Base-by-base conservation (phyloP, 2,888 invertebrate species). In the Linhomoeus sp. region DNA sequence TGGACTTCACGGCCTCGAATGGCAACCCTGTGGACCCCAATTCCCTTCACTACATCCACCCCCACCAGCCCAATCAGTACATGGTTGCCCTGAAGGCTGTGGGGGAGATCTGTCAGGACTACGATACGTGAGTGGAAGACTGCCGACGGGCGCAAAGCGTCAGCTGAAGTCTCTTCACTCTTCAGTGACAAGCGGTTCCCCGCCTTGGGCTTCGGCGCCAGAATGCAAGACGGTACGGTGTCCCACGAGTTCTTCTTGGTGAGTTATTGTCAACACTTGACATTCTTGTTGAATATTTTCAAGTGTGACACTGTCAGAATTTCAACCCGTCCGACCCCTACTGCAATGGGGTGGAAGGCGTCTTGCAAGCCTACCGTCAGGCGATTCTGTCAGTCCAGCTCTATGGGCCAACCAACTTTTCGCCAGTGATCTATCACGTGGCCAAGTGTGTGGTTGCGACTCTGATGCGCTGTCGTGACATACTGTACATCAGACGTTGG, bases 381-480 rank as follows among this genome's bases (percentile, higher is more conserved):
- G 68, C 71, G 44, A 64, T 75, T 26, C 56, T 65, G 48, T 64
- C 67, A 48, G 69, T 75, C 1, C 53, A 53, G 53, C 62, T 74
- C 15, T 73, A 70, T 54, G 74, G 75, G 1, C 75, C 75, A 12
- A 76, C 75, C 9, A 74, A 75, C 58, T 75, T 76, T 59, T 68
- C 74, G 17, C 75, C 75, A 1, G 68, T 72, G 38, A 71, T 75
- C 46, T 69, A 71, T 50, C 73, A 73, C 58, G 66, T 68, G 14
- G 64, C 67, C 19, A 60, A 56, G 60, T 69, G 24, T 2, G 41
- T 25, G 40, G 20, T 3, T n/a, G n/a, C 14, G 12, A n/a, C 5
- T n/a, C 12, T 38, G 38, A 12, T 38, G 17, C 5, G 7, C 19
- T 33, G 33, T 12, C 12, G 9, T 33, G 33, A 33, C 9, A 33